Conservation (phyloP, 2,888 invertebrate genomes). For the Lutraria lutraria region DNA sequence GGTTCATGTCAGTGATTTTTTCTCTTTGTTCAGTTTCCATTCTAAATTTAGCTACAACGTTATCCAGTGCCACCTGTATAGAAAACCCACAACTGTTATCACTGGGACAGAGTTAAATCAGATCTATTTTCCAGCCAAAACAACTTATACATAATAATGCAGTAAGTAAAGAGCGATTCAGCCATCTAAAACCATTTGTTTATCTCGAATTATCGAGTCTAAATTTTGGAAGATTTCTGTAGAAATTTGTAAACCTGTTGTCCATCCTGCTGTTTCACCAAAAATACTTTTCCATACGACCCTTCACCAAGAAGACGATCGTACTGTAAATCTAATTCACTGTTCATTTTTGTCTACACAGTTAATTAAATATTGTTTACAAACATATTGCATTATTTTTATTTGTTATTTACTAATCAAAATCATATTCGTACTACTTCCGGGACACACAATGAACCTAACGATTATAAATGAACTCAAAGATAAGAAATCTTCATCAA, state of each 20-base stretch:
- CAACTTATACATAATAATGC: no score
- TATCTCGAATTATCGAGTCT: no score
- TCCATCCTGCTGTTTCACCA: conserved; percentile 67
- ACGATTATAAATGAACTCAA: neutral
- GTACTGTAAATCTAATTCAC: conserved; percentile 58
- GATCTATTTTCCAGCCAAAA: no score
- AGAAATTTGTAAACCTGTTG: conserved; percentile 51
- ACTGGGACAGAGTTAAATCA: no score
- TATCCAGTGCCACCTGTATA: no score
- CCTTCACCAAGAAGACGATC: conserved; percentile 68
- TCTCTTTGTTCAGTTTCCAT: no score
- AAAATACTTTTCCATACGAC: conserved; percentile 68
- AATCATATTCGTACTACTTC: neutral
- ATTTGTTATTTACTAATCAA: neutral
- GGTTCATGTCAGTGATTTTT: no score
- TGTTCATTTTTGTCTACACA: conserved; percentile 49
- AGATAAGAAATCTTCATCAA: neutral
- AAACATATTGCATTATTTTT: neutral
- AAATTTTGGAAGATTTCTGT: neutral
- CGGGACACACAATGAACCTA: conserved; percentile 3
- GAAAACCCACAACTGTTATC: no score
- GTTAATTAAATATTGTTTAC: neutral
- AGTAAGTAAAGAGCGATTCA: no score
- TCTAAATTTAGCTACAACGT: no score
- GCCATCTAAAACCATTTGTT: no score